Conservation (phyloP, 2,888 invertebrate genomes). For the Sesamia inferens region DNA sequence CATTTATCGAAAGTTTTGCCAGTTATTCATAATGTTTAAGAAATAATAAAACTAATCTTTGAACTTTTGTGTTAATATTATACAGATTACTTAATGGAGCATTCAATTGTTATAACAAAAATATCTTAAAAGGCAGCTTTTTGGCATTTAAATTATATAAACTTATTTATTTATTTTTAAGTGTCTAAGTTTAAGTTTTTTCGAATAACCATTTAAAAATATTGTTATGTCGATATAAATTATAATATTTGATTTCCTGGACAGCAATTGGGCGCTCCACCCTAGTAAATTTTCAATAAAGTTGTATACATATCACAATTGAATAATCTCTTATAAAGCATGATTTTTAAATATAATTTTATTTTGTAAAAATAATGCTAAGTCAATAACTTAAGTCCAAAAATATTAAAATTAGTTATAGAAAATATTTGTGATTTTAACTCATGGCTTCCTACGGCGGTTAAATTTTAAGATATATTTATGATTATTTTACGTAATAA, state of each 20-base stretch:
- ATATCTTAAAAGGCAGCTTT: constrained; percentile 6
- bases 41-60: constrained; percentile 3
- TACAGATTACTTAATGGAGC: constrained; percentile 14
- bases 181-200: neutral
- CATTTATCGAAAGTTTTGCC: constrained; percentile 52
- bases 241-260: neutral
- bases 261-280: constrained; percentile 38
- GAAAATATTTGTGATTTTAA: constrained; percentile 53
- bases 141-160: constrained; percentile 18
- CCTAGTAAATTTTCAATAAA: constrained; percentile 35
- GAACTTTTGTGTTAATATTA: neutral
- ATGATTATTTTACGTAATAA: constrained; percentile 29
- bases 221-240: neutral
- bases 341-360: constrained; percentile 41
- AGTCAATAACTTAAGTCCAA: constrained; percentile 38
- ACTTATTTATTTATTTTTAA: constrained; percentile 22
- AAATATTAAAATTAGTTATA: constrained; percentile 28
- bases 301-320: constrained; percentile 56
- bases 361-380: constrained; percentile 62
- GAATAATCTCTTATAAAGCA: constrained; percentile 38
- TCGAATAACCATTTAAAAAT: neutral
- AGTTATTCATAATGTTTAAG: constrained; percentile 19
- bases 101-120: constrained; percentile 20
- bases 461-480: constrained; percentile 34
- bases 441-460: constrained; percentile 53